Percentiles rank a stretch among this genome's conserved stretches.
phyloP scores from a whole-genome alignment of 2,888 invertebrate species.

The Pristionchus fissidentatus region DNA sequence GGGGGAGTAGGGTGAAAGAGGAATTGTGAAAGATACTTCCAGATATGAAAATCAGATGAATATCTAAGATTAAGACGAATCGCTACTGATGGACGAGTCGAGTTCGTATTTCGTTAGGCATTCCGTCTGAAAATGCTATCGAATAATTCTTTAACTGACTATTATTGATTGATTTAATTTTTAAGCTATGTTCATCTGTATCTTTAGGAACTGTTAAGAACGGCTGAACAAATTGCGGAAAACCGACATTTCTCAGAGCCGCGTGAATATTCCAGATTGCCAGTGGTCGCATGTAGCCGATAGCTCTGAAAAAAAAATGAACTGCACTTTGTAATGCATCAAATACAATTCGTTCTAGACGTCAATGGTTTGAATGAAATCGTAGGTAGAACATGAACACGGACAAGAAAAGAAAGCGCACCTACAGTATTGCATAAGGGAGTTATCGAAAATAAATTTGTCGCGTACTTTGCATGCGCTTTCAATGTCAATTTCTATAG shows the following conservation, averaged over 20 bases:
- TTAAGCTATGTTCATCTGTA: background rate
- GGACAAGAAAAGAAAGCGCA: no score
- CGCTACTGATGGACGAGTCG: background rate
- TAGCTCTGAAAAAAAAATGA: constrained; percentile 82
- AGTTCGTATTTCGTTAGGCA: constrained; percentile 6
- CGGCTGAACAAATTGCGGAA: background rate
- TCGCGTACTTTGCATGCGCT: no score
- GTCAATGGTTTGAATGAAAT: background rate
- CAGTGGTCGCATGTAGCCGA: constrained; percentile 92
- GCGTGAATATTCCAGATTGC: constrained; percentile 92
- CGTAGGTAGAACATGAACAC: background rate
- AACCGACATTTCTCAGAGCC: constrained; percentile 76
- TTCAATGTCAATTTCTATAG: no score
- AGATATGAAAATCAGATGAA: background rate
- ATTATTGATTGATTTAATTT: background rate
- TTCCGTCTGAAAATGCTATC: constrained; percentile 20
- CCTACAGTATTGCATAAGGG: no score
- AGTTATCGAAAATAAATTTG: no score
- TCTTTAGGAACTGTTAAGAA: background rate
- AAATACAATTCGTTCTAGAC: background rate
- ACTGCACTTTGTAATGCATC: background rate
- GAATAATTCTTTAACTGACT: background rate
- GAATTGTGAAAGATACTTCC: background rate
- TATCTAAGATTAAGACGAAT: background rate
- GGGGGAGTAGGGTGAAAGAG: background rate